Evolutionary conservation across 1,140 invertebrate genomes (phyloP).

Genomic region (Meloidogyne chitwoodi): DNA sequence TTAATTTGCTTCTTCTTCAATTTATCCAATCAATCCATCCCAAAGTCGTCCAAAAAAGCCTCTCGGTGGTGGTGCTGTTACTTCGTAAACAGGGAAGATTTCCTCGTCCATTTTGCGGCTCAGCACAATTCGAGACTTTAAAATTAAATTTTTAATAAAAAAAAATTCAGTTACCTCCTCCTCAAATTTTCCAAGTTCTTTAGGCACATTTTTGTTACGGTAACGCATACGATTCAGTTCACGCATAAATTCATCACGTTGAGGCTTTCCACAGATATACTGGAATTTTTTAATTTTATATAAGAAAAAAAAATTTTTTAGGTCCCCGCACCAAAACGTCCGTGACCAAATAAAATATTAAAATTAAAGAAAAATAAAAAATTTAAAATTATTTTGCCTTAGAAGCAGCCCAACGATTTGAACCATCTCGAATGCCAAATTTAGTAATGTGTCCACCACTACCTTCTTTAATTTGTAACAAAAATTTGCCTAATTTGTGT

Average conservation of each 20-base stretch:
- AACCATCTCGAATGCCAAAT: neutral
- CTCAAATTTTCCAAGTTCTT: neutral
- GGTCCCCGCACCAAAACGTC: too few relatives aligned
- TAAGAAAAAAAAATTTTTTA: neutral
- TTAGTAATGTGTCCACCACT: neutral
- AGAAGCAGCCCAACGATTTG: conserved; percentile 1
- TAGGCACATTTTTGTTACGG: neutral
- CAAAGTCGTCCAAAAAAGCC: conserved; percentile 3
- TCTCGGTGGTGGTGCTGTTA: neutral
- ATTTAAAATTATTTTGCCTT: too few relatives aligned
- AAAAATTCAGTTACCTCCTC: neutral
- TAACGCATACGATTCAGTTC: neutral
- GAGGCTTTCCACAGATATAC: neutral
- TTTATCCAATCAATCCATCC: conserved; percentile 8
- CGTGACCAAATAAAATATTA: too few relatives aligned
- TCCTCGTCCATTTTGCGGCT: neutral
- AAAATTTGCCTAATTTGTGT: neutral
- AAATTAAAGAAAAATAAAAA: too few relatives aligned
- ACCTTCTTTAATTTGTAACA: neutral
- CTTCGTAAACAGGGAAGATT: neutral
- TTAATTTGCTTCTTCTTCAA: too few relatives aligned
- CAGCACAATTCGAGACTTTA: neutral
- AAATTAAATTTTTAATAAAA: neutral
- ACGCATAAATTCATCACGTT: neutral
- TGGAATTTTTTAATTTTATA: too few relatives aligned